These are phyloP conservation scores for Tamandua tetradactyla DNA, from an alignment of 2,797 vertebrate genomes.

Conservation along the genomic window DNA sequence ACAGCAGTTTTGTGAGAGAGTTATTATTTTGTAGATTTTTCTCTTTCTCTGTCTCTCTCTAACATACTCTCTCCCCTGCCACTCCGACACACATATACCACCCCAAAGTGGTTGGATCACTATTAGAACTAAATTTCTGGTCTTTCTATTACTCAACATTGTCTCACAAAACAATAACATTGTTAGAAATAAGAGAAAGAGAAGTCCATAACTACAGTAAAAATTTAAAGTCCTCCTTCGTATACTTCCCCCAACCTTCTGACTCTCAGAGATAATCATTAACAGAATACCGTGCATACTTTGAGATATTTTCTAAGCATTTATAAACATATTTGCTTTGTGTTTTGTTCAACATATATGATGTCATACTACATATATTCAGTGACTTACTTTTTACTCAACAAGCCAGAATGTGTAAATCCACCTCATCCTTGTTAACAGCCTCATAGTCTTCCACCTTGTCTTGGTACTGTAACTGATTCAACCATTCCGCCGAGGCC, in stretches of 20 bases:
- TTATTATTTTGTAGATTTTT: neutral
- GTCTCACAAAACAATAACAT: conserved; percentile 25
- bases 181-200: neutral
- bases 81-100: neutral
- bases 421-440: neutral
- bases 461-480: neutral
- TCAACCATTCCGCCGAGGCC: neutral
- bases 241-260: neutral
- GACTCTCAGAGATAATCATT: neutral
- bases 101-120: neutral
- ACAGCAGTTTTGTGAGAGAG: neutral
- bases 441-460: neutral
- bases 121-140: neutral
- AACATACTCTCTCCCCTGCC: neutral
- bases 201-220: neutral
- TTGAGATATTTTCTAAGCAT: neutral
- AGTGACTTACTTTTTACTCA: neutral
- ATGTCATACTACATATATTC: neutral
- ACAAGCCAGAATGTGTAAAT: conserved; percentile 19
- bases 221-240: neutral
- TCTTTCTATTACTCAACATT: conserved; percentile 14
- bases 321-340: neutral
- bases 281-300: neutral
- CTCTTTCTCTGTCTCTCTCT: neutral
- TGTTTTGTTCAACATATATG: conserved; percentile 19